These are phyloP conservation scores for Netelia fuscicornis DNA, from an alignment of 2,888 invertebrate species.

Conservation along the genomic window DNA sequence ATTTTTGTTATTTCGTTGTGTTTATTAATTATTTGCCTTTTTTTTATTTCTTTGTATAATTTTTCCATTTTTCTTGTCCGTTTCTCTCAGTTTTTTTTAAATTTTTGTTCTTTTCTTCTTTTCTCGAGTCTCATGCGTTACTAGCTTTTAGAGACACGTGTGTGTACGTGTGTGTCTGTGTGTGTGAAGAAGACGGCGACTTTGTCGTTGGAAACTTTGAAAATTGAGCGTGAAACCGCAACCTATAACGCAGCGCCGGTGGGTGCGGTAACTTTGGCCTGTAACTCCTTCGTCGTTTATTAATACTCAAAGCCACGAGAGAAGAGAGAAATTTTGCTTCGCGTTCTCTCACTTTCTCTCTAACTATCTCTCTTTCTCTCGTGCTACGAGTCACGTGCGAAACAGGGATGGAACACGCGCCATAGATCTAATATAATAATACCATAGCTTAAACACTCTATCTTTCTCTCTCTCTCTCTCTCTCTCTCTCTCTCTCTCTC, in stretches of 20 bases:
- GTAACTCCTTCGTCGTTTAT: conserved; percentile 64
- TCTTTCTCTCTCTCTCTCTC: too few relatives aligned
- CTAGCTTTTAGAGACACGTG: not conserved
- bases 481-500: not conserved
- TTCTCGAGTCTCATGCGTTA: not conserved
- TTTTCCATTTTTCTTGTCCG: too few relatives aligned
- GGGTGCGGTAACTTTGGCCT: conserved; percentile 52
- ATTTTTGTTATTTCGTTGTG: too few relatives aligned
- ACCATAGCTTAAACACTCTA: conserved; percentile 49
- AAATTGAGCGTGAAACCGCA: conserved; percentile 68
- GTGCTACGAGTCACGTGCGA: conserved; percentile 11
- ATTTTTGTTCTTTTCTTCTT: not conserved
- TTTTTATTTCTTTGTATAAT: too few relatives aligned
- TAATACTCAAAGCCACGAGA: conserved; percentile 63
- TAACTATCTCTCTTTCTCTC: conserved; percentile 3
- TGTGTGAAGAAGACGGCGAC: conserved; percentile 6
- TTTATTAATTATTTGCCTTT: too few relatives aligned
- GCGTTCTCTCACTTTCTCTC: conserved; percentile 29
- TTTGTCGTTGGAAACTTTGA: conserved; percentile 63
- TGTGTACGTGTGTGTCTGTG: not conserved
- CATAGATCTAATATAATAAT: conserved; percentile 61
- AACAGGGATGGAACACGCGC: conserved; percentile 8
- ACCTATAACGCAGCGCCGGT: conserved; percentile 57
- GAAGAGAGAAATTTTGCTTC: conserved; percentile 59
- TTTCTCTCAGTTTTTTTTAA: conserved; percentile 21